Conservation (phyloP, 1,140 invertebrate genomes). For the Adoxophyes honmai region DNA sequence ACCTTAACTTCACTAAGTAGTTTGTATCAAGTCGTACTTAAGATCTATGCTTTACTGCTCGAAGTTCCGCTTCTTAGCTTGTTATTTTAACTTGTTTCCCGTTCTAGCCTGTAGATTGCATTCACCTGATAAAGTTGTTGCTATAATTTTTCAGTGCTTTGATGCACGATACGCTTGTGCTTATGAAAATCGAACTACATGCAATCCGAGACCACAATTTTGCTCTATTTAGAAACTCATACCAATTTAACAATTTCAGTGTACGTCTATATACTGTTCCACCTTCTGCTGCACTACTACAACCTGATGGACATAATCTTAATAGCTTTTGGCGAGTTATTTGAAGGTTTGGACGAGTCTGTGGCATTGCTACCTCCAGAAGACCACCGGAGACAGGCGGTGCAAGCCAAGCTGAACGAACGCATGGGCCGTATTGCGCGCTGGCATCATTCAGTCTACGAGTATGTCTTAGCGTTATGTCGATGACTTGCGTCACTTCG, state of each 20-base stretch:
- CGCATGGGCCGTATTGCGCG: conserved; percentile 37
- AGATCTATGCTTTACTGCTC: no score
- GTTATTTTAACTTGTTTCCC: no score
- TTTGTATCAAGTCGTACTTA: no score
- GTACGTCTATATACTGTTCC: conserved; percentile 42
- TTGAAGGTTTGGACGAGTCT: conserved; percentile 36
- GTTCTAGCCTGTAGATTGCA: no score
- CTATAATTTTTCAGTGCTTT: no score
- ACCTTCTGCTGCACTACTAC: conserved; percentile 41
- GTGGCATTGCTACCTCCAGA: conserved; percentile 21
- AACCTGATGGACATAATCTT: conserved; percentile 40
- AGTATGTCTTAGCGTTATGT: conserved; percentile 26
- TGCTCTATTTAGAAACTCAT: no score
- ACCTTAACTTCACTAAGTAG: no score
- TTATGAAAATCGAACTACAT: no score
- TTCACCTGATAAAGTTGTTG: no score
- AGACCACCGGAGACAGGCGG: conserved; percentile 24
- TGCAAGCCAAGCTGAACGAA: conserved; percentile 31
- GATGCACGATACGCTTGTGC: no score
- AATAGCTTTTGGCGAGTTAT: conserved; percentile 39
- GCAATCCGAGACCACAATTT: no score
- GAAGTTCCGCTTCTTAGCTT: no score
- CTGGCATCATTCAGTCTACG: conserved; percentile 43
- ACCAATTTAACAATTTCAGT: conserved; percentile 32
- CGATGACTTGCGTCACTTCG: conserved; percentile 18